These are phyloP conservation scores for Trissolcus basalis DNA, from an alignment of 1,140 invertebrate species.

Conservation along the genomic window DNA sequence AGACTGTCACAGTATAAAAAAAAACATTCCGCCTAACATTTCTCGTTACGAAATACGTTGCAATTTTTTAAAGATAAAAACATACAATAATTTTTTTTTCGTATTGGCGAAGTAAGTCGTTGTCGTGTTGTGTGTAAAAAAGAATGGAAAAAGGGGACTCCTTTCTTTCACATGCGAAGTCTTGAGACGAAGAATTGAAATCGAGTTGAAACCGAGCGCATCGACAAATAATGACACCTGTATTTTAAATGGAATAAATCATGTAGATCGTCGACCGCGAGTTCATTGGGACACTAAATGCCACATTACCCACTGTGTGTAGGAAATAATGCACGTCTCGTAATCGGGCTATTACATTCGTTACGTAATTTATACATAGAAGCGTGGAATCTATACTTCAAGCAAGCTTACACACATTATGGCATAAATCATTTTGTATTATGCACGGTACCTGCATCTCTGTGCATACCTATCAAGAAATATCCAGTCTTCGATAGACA, in stretches of 20 bases:
- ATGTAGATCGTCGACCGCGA: constrained; percentile 49
- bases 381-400: constrained; percentile 31
- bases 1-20: too few species aligned
- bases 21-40: too few species aligned
- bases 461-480: background rate
- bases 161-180: too few species aligned
- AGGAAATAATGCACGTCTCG: constrained; percentile 42
- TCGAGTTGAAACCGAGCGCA: background rate
- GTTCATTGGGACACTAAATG: constrained; percentile 56
- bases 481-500: too few species aligned
- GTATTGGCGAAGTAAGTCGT: too few species aligned
- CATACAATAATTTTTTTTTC: too few species aligned
- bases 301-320: constrained; percentile 39
- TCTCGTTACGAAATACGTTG: too few species aligned
- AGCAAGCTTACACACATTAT: constrained; percentile 28
- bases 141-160: too few species aligned
- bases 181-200: too few species aligned
- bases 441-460: constrained; percentile 5
- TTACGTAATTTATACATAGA: constrained; percentile 45
- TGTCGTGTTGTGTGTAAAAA: too few species aligned
- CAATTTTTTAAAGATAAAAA: too few species aligned
- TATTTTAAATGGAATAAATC: constrained; percentile 18
- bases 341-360: constrained; percentile 52
- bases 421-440: constrained; percentile 43
- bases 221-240: background rate